phyloP scores from a whole-genome alignment of 2,113 vertebrate genomes.

The Aythya baeri region DNA sequence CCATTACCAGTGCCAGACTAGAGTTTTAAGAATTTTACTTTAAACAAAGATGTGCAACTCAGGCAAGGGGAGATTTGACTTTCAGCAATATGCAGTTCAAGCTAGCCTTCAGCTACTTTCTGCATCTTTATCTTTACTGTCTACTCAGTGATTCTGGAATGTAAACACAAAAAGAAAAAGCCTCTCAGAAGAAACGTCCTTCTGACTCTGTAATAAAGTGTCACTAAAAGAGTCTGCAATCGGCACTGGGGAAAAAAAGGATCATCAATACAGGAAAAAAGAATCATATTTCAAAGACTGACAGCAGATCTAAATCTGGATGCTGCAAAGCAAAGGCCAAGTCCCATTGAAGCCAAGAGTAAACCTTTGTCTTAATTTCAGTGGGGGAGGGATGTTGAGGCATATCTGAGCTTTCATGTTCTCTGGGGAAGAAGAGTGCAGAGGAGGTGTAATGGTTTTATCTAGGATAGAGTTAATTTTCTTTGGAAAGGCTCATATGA shows the following conservation, averaged over 20 bases:
- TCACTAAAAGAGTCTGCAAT: conserved; percentile 4
- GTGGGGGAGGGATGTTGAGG: not conserved
- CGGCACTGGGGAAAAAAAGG: not conserved
- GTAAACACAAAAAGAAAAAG: not conserved
- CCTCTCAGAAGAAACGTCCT: not conserved
- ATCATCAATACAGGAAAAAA: not conserved
- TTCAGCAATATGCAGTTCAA: not conserved
- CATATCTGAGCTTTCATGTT: not conserved
- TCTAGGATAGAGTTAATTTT: too few relatives aligned
- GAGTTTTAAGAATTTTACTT: conserved; percentile 21
- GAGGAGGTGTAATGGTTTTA: not conserved
- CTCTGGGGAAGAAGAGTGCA: not conserved
- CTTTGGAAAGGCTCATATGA: too few relatives aligned
- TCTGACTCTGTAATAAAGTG: conserved; percentile 37
- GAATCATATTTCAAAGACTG: not conserved
- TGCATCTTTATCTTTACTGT: not conserved
- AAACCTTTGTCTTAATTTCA: not conserved
- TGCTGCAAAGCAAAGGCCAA: not conserved
- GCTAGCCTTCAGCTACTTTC: not conserved
- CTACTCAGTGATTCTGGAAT: not conserved
- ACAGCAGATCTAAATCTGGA: not conserved
- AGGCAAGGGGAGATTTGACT: not conserved
- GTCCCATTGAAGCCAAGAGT: not conserved
- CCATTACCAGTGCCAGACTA: not conserved
- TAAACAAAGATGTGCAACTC: not conserved